phyloP scores from a whole-genome alignment of 2,113 vertebrate species.

The Neolamprologus ventralis region DNA sequence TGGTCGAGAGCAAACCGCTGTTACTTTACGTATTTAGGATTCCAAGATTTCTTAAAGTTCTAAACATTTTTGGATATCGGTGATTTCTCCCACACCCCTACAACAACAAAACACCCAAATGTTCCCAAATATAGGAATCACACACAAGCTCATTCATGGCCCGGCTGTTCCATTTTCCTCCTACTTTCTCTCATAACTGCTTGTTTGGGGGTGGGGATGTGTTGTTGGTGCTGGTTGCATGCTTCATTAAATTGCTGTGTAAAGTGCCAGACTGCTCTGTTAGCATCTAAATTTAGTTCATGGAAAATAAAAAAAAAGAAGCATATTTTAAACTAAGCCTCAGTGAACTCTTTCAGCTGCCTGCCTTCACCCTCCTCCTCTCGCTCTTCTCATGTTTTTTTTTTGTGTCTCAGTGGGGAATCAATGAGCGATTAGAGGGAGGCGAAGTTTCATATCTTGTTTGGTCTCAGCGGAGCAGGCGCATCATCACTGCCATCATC shows the following conservation, averaged over 20 bases:
- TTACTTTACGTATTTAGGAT: not conserved
- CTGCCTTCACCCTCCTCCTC: not conserved
- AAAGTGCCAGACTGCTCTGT: not conserved
- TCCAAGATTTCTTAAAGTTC: not conserved
- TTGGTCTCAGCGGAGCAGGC: not conserved
- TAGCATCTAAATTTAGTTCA: constrained; percentile 12
- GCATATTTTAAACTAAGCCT: not conserved
- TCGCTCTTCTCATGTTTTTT: not conserved
- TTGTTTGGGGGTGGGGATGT: not conserved
- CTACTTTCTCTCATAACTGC: not conserved
- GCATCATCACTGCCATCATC: constrained; percentile 1
- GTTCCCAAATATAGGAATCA: not conserved
- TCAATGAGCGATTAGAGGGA: not conserved
- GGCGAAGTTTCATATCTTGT: not conserved
- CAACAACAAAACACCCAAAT: not conserved
- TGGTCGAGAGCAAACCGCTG: not conserved
- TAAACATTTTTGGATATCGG: not conserved
- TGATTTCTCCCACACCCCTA: not conserved
- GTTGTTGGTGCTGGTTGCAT: not conserved
- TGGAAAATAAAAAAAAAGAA: not conserved
- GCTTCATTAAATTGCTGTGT: not conserved
- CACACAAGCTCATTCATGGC: not conserved
- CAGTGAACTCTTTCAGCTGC: not conserved
- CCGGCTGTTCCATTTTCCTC: not conserved
- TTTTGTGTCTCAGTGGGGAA: not conserved